Evolutionary conservation across 1,140 invertebrate genomes (phyloP).

Genomic region (Euwallacea similis): DNA sequence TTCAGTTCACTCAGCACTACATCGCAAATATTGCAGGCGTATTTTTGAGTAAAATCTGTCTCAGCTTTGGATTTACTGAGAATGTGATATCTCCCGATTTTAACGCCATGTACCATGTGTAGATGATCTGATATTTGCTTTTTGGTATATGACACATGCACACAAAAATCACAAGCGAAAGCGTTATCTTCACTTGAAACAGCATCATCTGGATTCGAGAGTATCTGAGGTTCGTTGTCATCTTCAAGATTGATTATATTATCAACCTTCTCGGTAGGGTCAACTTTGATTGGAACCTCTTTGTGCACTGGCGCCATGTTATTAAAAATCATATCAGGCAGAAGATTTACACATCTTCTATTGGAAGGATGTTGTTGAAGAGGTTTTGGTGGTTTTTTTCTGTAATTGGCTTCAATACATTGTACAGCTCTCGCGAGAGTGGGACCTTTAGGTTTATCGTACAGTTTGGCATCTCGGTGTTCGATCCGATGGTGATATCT

Average conservation of each 20-base stretch:
- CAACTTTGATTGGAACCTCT: no score
- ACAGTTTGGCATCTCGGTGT: conserved; percentile 19
- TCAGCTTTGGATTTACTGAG: conserved; percentile 28
- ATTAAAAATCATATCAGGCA: no score
- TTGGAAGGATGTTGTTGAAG: no score
- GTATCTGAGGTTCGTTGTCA: not conserved
- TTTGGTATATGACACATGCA: conserved; percentile 23
- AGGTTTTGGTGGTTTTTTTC: no score
- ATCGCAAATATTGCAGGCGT: conserved; percentile 36
- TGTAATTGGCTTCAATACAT: conserved; percentile 3
- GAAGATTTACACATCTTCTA: no score
- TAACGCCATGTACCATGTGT: conserved; percentile 10
- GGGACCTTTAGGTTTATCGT: conserved; percentile 21
- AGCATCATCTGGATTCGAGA: conserved; percentile 10
- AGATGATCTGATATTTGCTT: conserved; percentile 19
- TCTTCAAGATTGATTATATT: not conserved
- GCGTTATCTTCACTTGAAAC: conserved; percentile 24
- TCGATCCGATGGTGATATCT: conserved; percentile 17
- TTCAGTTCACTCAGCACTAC: conserved; percentile 32
- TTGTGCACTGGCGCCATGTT: no score
- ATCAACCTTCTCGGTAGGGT: not conserved
- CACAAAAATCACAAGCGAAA: conserved; percentile 38
- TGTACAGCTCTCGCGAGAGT: conserved; percentile 18
- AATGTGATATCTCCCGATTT: conserved; percentile 26
- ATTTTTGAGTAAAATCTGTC: conserved; percentile 4